Evolutionary conservation across 2,113 vertebrate genomes (phyloP).

Genomic region (Siniperca knerii): DNA sequence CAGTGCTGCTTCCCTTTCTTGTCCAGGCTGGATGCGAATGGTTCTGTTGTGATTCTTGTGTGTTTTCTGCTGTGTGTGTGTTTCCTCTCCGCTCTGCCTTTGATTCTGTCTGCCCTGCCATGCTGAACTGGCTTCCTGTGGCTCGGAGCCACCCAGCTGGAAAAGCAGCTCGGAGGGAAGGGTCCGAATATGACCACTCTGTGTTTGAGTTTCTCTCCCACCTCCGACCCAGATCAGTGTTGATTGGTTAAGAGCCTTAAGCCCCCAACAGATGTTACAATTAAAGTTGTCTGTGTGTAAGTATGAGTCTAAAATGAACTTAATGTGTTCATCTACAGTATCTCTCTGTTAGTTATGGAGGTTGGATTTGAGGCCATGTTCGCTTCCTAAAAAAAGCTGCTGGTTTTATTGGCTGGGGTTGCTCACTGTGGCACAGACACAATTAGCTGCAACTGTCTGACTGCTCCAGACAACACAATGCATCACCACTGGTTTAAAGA

Average conservation of each 20-base stretch:
- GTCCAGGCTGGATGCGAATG: constrained; percentile 26
- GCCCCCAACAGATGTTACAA: not conserved
- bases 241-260: constrained; percentile 32
- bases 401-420: constrained; percentile 45
- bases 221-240: constrained; percentile 49
- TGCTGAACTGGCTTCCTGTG: constrained; percentile 72
- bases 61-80: constrained; percentile 49
- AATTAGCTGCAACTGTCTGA: constrained; percentile 54
- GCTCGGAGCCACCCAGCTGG: constrained; percentile 68
- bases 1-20: constrained; percentile 19
- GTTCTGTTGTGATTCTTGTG: constrained; percentile 41
- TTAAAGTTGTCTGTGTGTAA: constrained; percentile 2
- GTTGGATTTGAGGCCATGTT: constrained; percentile 25
- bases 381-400: constrained; percentile 40
- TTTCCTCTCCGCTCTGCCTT: constrained; percentile 53
- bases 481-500: constrained; percentile 32
- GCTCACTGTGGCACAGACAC: constrained; percentile 48
- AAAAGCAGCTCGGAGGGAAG: constrained; percentile 58
- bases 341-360: constrained; percentile 15
- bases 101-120: constrained; percentile 57
- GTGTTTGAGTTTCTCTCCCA: constrained; percentile 42
- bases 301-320: constrained; percentile 13
- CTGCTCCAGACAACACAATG: constrained; percentile 27
- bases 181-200: constrained; percentile 47
- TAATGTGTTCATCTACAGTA: not conserved